Evolutionary conservation across 1,140 invertebrate species (phyloP).

Genomic region (Parasteatoda tepidariorum): DNA sequence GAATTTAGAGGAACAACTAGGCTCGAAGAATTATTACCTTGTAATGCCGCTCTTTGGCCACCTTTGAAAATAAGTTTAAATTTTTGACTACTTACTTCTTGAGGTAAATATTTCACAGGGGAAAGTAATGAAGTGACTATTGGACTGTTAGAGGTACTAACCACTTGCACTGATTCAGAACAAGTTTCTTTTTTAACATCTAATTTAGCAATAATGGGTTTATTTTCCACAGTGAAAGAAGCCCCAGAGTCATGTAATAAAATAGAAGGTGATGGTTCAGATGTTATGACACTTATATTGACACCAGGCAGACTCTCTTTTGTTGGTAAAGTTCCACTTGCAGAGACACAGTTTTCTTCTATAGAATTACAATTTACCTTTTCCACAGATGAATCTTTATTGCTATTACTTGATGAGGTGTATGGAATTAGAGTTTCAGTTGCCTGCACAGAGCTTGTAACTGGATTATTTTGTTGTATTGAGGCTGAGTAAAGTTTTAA

Average conservation of each 20-base stretch:
- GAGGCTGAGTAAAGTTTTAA: not conserved
- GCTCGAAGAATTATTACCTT: slow-evolving; percentile 43
- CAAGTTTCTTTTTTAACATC: slow-evolving; percentile 45
- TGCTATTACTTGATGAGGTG: not conserved
- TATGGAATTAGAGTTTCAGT: not conserved
- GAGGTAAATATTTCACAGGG: slow-evolving; percentile 40
- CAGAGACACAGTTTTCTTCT: slow-evolving; percentile 14
- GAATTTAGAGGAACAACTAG: slow-evolving; percentile 56
- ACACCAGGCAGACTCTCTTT: slow-evolving; percentile 30
- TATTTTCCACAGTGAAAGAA: slow-evolving; percentile 17
- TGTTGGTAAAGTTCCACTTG: not conserved
- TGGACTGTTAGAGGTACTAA: slow-evolving; percentile 36
- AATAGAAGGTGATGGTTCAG: slow-evolving; percentile 4
- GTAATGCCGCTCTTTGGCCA: slow-evolving; percentile 14
- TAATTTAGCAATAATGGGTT: slow-evolving; percentile 5
- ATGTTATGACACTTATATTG: slow-evolving; percentile 6
- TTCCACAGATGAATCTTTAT: not conserved
- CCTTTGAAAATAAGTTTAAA: slow-evolving; percentile 59
- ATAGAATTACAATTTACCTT: slow-evolving; percentile 18
- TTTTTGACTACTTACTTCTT: slow-evolving; percentile 45
- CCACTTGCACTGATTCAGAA: slow-evolving; percentile 40
- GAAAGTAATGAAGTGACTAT: slow-evolving; percentile 53
- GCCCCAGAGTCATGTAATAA: slow-evolving; percentile 4
- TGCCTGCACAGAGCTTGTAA: not conserved
- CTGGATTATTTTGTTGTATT: not conserved